These are phyloP conservation scores for Myrmecobius fasciatus DNA, from an alignment of 2,113 vertebrate genomes.

Conservation along the genomic window DNA sequence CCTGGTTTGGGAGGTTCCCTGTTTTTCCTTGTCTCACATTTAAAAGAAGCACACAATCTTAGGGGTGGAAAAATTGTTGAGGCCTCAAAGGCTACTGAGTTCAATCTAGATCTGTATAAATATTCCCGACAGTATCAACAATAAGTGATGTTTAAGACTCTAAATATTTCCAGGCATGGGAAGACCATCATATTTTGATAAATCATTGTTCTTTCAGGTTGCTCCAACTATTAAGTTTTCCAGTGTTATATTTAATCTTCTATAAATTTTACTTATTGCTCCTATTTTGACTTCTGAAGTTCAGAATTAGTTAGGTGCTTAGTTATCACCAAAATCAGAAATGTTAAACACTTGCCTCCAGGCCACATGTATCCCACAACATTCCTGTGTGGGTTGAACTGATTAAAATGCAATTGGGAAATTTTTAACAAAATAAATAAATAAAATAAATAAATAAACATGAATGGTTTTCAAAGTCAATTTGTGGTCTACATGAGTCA, in stretches of 20 bases:
- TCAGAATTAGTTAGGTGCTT: not conserved
- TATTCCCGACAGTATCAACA: not conserved
- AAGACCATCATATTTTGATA: not conserved
- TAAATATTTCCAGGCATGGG: not conserved
- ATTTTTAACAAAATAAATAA: too few relatives aligned
- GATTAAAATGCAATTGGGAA: not conserved
- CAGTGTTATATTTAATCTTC: not conserved
- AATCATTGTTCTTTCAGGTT: not conserved
- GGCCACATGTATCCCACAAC: not conserved
- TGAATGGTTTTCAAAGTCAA: not conserved
- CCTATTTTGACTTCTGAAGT: not conserved
- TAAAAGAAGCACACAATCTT: too few relatives aligned
- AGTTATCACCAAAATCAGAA: not conserved
- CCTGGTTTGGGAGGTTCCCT: not conserved
- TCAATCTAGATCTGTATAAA: not conserved
- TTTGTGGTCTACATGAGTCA: not conserved
- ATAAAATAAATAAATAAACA: too few relatives aligned
- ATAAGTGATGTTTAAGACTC: not conserved
- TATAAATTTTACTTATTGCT: not conserved
- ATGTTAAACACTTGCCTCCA: not conserved
- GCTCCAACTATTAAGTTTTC: not conserved
- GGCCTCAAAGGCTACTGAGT: not conserved
- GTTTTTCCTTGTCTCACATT: not conserved
- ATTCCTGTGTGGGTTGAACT: not conserved
- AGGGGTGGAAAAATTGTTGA: not conserved